These are phyloP conservation scores for Podocnemis expansa DNA, from an alignment of 2,113 vertebrate species.

Conservation along the genomic window DNA sequence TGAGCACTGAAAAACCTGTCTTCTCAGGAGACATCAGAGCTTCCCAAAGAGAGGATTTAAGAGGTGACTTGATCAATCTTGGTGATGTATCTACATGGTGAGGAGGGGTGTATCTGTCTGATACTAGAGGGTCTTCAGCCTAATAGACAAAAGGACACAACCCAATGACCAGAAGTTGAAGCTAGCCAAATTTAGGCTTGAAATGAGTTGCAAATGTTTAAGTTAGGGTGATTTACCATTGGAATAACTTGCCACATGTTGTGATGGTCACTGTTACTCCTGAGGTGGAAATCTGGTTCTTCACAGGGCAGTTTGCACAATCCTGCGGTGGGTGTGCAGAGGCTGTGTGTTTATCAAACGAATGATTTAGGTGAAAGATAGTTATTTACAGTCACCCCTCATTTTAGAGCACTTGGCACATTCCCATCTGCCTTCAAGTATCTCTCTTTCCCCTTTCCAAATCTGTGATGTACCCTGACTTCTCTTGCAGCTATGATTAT, in stretches of 20 bases:
- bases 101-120: background rate
- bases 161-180: background rate
- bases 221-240: too few relatives aligned
- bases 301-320: too few relatives aligned
- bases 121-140: background rate
- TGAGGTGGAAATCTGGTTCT: background rate
- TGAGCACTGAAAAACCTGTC: too few relatives aligned
- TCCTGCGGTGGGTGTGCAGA: too few relatives aligned
- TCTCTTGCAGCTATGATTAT: background rate
- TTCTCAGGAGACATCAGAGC: background rate
- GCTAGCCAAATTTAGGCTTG: background rate
- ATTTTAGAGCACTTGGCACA: background rate
- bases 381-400: too few relatives aligned
- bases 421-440: constrained; percentile 53
- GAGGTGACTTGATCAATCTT: background rate
- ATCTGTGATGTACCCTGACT: constrained; percentile 34
- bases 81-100: background rate
- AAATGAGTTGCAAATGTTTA: background rate
- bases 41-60: background rate
- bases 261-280: background rate
- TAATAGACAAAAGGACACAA: too few relatives aligned
- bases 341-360: too few relatives aligned
- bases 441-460: constrained; percentile 51
- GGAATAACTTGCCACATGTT: too few relatives aligned
- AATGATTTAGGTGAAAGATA: too few relatives aligned